Percentiles rank a stretch among this genome's conserved stretches.
Evolutionary conservation across 64 coral and sea anemone species (phyloP).

Genomic region (Platygyra sinensis): DNA sequence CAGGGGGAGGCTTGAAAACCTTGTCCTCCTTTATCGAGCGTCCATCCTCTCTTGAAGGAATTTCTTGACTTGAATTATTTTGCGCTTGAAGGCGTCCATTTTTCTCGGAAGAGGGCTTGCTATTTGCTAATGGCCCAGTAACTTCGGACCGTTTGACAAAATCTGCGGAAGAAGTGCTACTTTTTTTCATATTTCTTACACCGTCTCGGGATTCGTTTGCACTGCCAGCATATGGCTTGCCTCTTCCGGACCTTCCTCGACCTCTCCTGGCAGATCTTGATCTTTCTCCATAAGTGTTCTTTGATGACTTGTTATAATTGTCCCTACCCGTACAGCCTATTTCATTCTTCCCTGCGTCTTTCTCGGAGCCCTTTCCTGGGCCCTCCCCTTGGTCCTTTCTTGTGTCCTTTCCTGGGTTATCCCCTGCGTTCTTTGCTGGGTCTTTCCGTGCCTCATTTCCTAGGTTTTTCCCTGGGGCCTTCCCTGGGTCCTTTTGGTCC

Average conservation of each 20-base stretch:
- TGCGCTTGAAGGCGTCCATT: background rate
- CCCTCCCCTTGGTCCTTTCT: too few species aligned
- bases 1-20: slow-evolving; percentile 34
- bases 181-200: background rate
- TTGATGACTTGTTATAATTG: background rate
- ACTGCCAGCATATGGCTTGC: background rate
- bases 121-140: background rate
- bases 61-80: background rate
- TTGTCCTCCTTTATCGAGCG: background rate
- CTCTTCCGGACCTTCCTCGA: background rate
- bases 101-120: background rate
- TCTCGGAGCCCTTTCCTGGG: too few species aligned
- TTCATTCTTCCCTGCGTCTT: background rate
- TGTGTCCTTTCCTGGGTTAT: too few species aligned
- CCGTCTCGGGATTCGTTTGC: background rate
- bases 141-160: background rate
- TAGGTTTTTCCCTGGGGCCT: too few species aligned
- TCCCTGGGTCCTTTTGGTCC: too few species aligned
- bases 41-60: background rate
- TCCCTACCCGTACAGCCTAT: background rate
- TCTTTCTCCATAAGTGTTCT: background rate
- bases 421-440: too few species aligned
- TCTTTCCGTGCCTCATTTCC: too few species aligned
- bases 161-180: background rate
- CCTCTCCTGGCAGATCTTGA: background rate